Evolutionary conservation across 2,113 vertebrate genomes (phyloP), one percentile per base, ranked within the genome.

Genomic region (Capreolus pygargus): DNA sequence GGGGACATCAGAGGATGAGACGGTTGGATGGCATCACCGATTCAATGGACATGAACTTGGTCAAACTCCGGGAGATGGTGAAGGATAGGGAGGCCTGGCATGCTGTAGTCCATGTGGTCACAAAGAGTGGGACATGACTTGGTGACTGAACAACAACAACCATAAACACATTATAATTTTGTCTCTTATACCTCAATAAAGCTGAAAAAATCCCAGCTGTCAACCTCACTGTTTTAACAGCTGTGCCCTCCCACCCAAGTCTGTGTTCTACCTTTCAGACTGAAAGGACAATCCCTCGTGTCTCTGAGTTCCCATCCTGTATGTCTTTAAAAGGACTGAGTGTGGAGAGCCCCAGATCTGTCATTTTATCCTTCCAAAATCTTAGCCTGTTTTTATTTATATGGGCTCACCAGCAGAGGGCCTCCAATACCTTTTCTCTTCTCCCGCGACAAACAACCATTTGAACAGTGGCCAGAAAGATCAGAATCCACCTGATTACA

Each of bases 391-490:
- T 95, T 94, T 92, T 12, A 45, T 52, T 43, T 85, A 45, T 19
- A 3, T 52, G 2, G 0, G 0, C 36, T 78, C 0, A 70, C 94
- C 98, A 95, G 97, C 47, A 98, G 98, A 97, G 97, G 97, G 95
- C 70, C 0, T 21, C 83, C 1, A 15, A 64, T 12, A 86, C 96
- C 83, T 78, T 52, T 93, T 88, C 92, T 90, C 28, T 91, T 91
- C 2, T 14, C 25, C 12, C 1, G 3, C 0, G 15, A 2, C 8
- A 45, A 74, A 36, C 30, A 43, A 23, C 13, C 27, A n/a, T 67
- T 96, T 96, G 27, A 61, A 86, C 17, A 74, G 81, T 33, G 9
- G 11, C 39, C 27, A 25, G 60, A 74, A 95, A 78, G 93, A 21
- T 64, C 43, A 61, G n/a, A 88, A 60, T 85, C 47, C 27, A 19